Evolutionary conservation across 2,113 vertebrate genomes (phyloP).

Genomic region (Rhabdornis inornatus): DNA sequence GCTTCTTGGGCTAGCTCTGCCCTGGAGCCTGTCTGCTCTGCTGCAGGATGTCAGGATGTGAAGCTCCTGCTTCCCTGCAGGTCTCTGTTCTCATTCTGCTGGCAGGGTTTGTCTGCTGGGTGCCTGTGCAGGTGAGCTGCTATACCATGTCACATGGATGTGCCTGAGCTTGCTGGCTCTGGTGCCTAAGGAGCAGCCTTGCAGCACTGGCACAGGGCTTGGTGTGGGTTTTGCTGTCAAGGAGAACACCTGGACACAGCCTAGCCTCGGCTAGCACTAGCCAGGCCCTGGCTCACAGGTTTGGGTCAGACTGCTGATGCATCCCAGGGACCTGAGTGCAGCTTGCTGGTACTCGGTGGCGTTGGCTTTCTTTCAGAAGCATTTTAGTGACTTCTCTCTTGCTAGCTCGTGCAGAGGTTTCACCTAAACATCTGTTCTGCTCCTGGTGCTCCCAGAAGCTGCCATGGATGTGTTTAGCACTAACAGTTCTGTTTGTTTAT

Average conservation of each 20-base stretch:
- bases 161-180: background rate
- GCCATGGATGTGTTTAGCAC: background rate
- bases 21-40: background rate
- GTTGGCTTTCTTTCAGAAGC: background rate
- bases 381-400: background rate
- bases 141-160: rapidly evolving
- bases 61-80: background rate
- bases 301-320: background rate
- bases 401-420: background rate
- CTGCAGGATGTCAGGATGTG: background rate
- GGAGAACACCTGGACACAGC: background rate
- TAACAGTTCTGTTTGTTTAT: background rate
- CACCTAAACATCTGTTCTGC: background rate
- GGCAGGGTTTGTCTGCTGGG: background rate
- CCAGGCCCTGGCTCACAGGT: background rate
- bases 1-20: background rate
- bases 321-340: background rate
- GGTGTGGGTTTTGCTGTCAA: background rate
- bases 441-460: background rate
- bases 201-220: background rate
- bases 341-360: background rate
- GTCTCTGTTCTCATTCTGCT: background rate
- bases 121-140: background rate
- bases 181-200: background rate
- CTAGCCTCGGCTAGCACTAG: background rate